Percentiles rank a stretch among this genome's conserved stretches.
These are phyloP conservation scores for Xerus inauris DNA, from an alignment of 2,113 vertebrate species.

Conservation along the genomic window DNA sequence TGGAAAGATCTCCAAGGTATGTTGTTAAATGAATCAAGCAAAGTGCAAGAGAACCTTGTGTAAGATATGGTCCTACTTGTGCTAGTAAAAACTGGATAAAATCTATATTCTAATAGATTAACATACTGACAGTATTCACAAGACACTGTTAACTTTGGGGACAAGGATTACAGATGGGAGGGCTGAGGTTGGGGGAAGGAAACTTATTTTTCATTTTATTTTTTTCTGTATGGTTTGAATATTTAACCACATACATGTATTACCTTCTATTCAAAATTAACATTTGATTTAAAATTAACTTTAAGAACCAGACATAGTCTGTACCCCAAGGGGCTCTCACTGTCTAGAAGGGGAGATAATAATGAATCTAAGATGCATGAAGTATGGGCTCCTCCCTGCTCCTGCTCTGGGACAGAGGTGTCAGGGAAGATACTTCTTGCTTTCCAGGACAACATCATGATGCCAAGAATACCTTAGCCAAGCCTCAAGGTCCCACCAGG, in stretches of 20 bases:
- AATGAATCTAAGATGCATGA: not conserved
- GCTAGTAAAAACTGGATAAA: not conserved
- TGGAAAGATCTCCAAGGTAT: not conserved
- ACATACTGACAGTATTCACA: not conserved
- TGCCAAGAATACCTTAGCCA: not conserved
- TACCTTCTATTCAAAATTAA: constrained; percentile 71
- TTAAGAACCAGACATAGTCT: constrained; percentile 60
- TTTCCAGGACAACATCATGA: not conserved
- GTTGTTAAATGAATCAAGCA: not conserved
- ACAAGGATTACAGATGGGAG: not conserved
- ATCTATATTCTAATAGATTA: not conserved
- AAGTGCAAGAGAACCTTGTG: not conserved
- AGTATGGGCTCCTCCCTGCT: not conserved
- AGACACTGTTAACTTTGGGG: not conserved
- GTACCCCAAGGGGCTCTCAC: constrained; percentile 17
- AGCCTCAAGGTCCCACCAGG: not conserved
- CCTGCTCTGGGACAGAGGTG: not conserved
- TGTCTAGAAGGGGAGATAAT: not conserved
- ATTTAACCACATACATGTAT: constrained; percentile 59
- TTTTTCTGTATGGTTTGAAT: constrained; percentile 68
- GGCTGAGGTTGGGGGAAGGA: not conserved
- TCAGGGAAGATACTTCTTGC: not conserved
- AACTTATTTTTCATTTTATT: constrained; percentile 49
- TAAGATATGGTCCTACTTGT: not conserved
- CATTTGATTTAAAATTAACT: constrained; percentile 73